Conservation (phyloP, 2,888 invertebrate genomes). For the Argyresthia goedartella region DNA sequence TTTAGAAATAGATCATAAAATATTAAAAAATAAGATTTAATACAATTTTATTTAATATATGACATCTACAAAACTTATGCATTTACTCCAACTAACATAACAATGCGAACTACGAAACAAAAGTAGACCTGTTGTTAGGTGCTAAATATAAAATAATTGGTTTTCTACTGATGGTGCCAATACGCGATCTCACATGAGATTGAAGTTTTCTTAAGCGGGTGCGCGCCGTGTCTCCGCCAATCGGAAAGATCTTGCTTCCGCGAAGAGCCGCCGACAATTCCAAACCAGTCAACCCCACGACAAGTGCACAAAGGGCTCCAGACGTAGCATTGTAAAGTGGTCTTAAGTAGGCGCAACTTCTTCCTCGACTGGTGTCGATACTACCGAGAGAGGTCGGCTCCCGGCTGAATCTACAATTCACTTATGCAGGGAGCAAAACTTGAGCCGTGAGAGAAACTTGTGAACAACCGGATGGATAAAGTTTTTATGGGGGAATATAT, state of each 20-base stretch:
- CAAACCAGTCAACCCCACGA: constrained; percentile 31
- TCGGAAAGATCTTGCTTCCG: constrained; percentile 49
- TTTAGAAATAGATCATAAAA: too few species aligned
- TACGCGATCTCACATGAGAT: constrained; percentile 50
- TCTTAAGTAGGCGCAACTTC: constrained; percentile 35
- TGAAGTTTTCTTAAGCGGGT: constrained; percentile 27
- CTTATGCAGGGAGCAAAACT: constrained; percentile 36
- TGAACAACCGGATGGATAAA: constrained; percentile 24
- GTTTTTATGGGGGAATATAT: constrained; percentile 9
- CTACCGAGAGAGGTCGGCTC: constrained; percentile 25
- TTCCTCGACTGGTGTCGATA: constrained; percentile 19
- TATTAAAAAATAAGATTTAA: too few species aligned
- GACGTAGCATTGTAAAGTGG: constrained; percentile 41
- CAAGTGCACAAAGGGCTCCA: constrained; percentile 45
- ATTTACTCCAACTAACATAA: too few species aligned
- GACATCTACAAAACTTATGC: too few species aligned
- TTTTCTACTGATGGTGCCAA: constrained; percentile 26
- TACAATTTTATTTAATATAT: too few species aligned
- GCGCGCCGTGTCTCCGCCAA: constrained; percentile 32
- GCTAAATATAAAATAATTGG: constrained; percentile 13
- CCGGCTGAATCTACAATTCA: constrained; percentile 34
- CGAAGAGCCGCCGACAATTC: constrained; percentile 34
- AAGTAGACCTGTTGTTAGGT: too few species aligned
- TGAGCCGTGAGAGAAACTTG: constrained; percentile 26
- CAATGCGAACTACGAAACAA: too few species aligned